These are phyloP conservation scores for Perccottus glenii DNA, from an alignment of 2,113 vertebrate genomes.

Conservation along the genomic window DNA sequence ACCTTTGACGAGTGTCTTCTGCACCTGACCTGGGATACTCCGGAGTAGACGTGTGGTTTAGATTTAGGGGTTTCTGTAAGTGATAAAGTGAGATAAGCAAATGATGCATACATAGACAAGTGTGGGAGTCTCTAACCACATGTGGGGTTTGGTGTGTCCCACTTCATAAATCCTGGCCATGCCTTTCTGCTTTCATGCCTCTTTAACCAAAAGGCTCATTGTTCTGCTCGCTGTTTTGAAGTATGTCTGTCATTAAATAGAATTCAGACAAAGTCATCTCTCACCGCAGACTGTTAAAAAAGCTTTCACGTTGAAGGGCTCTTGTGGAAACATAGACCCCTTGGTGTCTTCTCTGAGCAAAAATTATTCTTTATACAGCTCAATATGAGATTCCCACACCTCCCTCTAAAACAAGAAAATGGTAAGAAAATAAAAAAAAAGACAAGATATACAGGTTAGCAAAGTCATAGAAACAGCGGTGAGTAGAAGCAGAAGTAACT, in stretches of 20 bases:
- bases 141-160: conserved; percentile 61
- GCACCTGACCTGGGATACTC: conserved; percentile 59
- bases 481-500: no score
- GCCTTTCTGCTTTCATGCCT: conserved; percentile 67
- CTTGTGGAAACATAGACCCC: conserved; percentile 56
- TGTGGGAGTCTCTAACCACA: conserved; percentile 45
- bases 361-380: no score
- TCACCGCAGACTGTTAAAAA: conserved; percentile 66
- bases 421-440: no score
- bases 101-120: conserved; percentile 42
- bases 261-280: conserved; percentile 73
- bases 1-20: conserved; percentile 52
- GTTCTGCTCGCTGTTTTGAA: conserved; percentile 70
- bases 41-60: conserved; percentile 4
- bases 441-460: no score
- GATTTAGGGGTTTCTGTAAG: conserved; percentile 38
- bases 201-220: conserved; percentile 62
- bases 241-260: conserved; percentile 67
- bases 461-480: no score
- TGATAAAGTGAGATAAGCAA: conserved; percentile 63
- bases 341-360: conserved; percentile 14
- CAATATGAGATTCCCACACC: no score
- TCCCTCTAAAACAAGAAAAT: no score
- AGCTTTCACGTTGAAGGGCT: conserved; percentile 49
- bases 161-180: conserved; percentile 62